Conservation (phyloP, 1,140 invertebrate species). For the Drosophila orena region DNA sequence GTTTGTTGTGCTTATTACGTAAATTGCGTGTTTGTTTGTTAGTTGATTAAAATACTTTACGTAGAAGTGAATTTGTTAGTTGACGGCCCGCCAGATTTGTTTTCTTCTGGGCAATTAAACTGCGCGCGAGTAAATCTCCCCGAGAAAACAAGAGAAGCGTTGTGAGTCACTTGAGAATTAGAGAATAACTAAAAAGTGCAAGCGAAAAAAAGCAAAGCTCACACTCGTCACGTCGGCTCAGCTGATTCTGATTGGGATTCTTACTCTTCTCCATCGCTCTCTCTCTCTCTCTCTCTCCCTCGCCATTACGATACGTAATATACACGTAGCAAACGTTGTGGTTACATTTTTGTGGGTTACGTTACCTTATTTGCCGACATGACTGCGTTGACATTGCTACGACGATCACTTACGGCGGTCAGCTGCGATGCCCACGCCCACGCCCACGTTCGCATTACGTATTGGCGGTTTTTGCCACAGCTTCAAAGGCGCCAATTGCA, state of each 20-base stretch:
- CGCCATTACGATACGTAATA: not conserved
- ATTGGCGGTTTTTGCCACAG: slow-evolving; percentile 60
- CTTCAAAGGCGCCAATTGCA: slow-evolving; percentile 73
- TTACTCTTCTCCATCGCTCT: not conserved
- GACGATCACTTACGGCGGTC: slow-evolving; percentile 30
- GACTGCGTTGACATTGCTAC: slow-evolving; percentile 67
- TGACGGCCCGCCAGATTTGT: slow-evolving; percentile 33
- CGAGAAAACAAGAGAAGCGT: slow-evolving; percentile 44
- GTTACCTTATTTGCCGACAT: slow-evolving; percentile 66
- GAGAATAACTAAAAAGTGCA: slow-evolving; percentile 78
- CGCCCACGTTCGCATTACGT: slow-evolving; percentile 46
- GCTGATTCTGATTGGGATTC: slow-evolving; percentile 35
- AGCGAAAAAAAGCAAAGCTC: slow-evolving; percentile 44
- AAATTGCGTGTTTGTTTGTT: slow-evolving; percentile 55
- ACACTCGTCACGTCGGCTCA: slow-evolving; percentile 64
- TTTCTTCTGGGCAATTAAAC: slow-evolving; percentile 61
- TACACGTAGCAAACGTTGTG: slow-evolving; percentile 36
- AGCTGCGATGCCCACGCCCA: slow-evolving; percentile 52
- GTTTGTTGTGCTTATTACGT: slow-evolving; percentile 60
- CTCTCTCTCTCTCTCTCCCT: not conserved
- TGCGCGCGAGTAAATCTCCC: slow-evolving; percentile 64
- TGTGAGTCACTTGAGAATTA: slow-evolving; percentile 64
- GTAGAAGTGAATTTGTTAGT: slow-evolving; percentile 61
- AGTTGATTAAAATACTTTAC: slow-evolving; percentile 64
- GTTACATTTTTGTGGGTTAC: slow-evolving; percentile 39